Percentiles rank a stretch among this genome's conserved stretches.
Conservation (phyloP, 1,140 invertebrate species). For the Microvelia longipes region DNA sequence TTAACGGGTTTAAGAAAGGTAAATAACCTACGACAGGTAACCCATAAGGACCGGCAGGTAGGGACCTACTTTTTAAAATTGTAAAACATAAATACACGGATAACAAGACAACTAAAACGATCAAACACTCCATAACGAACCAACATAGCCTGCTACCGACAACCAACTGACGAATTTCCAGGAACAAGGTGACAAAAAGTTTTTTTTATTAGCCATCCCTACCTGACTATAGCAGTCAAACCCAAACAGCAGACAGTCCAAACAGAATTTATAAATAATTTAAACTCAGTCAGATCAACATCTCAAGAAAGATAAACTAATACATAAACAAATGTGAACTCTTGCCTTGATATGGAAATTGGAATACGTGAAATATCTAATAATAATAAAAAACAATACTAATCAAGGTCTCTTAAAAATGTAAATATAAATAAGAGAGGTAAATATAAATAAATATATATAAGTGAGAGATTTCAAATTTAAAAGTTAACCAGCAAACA, state of each 20-base stretch:
- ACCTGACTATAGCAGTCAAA: background rate
- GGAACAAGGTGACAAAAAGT: background rate
- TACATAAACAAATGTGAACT: too few species aligned
- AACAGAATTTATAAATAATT: background rate
- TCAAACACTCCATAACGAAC: background rate
- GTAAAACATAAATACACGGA: background rate
- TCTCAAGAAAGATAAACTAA: too few species aligned
- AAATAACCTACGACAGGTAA: slow-evolving; percentile 63
- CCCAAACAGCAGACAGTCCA: background rate
- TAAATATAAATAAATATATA: too few species aligned
- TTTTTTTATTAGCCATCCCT: background rate
- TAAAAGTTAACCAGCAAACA: too few species aligned
- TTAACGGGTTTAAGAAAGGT: slow-evolving; percentile 44
- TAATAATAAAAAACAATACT: too few species aligned
- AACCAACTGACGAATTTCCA: background rate
- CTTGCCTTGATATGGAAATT: too few species aligned
- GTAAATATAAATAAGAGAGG: too few species aligned
- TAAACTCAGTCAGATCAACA: background rate
- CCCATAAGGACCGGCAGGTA: slow-evolving; percentile 59
- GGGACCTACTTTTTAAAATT: background rate
- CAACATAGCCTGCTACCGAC: background rate
- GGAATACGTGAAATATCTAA: too few species aligned
- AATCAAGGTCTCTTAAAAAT: too few species aligned
- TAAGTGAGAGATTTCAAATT: too few species aligned
- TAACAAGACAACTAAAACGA: background rate